Conservation (phyloP, 2,888 invertebrate species). For the Gryllus longicercus region DNA sequence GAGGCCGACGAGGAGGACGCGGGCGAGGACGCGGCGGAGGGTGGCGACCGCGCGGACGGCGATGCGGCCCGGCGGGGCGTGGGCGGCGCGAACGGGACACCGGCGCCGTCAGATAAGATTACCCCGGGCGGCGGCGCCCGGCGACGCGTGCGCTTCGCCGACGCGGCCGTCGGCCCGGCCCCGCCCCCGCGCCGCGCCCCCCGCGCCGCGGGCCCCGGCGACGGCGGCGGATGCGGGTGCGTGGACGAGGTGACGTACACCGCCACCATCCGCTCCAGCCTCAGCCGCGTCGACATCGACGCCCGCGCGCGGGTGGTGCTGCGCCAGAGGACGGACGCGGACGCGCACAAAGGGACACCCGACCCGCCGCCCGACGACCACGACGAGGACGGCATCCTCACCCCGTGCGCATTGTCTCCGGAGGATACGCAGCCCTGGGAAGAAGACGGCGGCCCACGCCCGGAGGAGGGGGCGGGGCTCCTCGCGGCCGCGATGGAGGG, state of each 20-base stretch:
- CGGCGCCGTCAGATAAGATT: not conserved
- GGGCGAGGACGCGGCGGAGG: not conserved
- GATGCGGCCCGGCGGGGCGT: not conserved
- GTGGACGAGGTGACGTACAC: not conserved
- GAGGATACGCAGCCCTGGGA: too few relatives aligned
- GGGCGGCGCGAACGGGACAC: conserved; percentile 3
- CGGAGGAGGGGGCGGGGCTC: too few relatives aligned
- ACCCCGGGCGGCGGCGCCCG: not conserved
- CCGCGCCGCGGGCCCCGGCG: not conserved
- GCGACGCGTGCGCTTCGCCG: not conserved
- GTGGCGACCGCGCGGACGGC: not conserved
- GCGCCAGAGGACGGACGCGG: not conserved
- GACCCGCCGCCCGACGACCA: not conserved
- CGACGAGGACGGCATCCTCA: not conserved
- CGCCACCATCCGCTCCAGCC: not conserved
- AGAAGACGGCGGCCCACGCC: too few relatives aligned
- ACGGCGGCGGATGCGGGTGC: not conserved
- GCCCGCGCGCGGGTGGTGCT: not conserved
- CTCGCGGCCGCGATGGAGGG: too few relatives aligned
- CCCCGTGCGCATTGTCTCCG: not conserved
- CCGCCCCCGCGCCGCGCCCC: not conserved
- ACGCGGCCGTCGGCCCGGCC: not conserved
- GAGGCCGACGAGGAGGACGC: not conserved
- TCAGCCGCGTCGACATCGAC: not conserved
- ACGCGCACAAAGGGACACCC: not conserved